Conservation (phyloP, 2,113 vertebrate genomes). For the western clawed frog (Xenopus tropicalis) region UCB_Xtro_10.0 CM004449.2:74083501-74084000, state of each 20-base stretch:
- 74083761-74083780: slow-evolving; percentile 98
- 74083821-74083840: too few relatives aligned
- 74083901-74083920: slow-evolving; percentile 97
- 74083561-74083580: too few relatives aligned
- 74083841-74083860: background rate
- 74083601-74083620: too few relatives aligned
- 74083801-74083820: too few relatives aligned
- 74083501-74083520: too few relatives aligned
- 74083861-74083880: background rate
- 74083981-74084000: slow-evolving; percentile 97
- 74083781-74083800: background rate
- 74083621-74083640: too few relatives aligned
- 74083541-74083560: too few relatives aligned
- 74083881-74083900: slow-evolving; percentile 94
- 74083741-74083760: slow-evolving; percentile 99
- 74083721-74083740: slow-evolving; percentile 97
- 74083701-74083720: slow-evolving; percentile 96
- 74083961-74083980: slow-evolving; percentile 91
- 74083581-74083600: too few relatives aligned
- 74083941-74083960: slow-evolving; percentile 92
- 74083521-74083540: too few relatives aligned
- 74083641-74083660: slow-evolving; percentile 48
- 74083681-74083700: slow-evolving; percentile 99
- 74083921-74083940: slow-evolving; percentile 98
- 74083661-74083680: slow-evolving; percentile 96